Conservation (phyloP, 2,113 vertebrate genomes). For the Trochalopteron elliotii region DNA sequence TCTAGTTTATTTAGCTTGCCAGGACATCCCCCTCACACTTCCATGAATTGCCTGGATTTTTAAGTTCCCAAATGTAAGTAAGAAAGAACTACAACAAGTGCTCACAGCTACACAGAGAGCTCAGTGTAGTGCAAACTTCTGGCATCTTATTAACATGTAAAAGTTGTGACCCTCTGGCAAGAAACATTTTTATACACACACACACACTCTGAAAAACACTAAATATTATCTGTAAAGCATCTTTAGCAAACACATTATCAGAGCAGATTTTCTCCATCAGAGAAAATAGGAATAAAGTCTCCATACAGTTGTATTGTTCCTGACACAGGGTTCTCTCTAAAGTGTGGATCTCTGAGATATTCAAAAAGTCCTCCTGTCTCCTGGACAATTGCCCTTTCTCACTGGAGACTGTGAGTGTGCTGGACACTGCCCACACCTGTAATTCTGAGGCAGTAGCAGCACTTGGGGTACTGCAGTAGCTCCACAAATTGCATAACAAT, state of each 20-base stretch:
- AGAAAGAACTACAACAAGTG: background rate
- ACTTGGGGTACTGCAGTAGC: background rate
- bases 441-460: background rate
- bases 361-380: background rate
- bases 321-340: background rate
- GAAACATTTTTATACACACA: background rate
- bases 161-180: background rate
- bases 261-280: background rate
- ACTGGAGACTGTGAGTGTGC: background rate
- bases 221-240: background rate
- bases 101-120: background rate
- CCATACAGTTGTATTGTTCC: background rate
- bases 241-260: background rate
- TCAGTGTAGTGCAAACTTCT: background rate
- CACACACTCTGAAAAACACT: background rate
- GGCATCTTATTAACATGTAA: background rate
- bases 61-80: background rate
- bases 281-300: background rate
- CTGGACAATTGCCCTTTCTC: background rate
- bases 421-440: background rate
- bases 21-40: background rate
- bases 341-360: background rate
- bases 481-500: background rate
- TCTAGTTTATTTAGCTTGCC: conserved; percentile 11
- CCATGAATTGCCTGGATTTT: conserved; percentile 7